Conservation (phyloP, 2,797 vertebrate species). For the Ptychobarbus kaznakovi region DNA sequence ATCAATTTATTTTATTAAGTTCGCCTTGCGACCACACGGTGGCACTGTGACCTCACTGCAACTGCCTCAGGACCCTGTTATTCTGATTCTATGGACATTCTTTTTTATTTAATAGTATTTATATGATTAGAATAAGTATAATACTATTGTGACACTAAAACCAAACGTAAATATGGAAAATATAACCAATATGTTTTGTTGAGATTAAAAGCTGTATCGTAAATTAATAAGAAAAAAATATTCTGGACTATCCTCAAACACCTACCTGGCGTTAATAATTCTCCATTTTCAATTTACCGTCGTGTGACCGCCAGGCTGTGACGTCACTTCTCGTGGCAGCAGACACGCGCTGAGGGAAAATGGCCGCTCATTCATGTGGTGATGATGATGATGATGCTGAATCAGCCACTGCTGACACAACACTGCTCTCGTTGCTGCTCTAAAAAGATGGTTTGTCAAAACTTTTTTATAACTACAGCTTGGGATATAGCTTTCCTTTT, state of each 20-base stretch:
- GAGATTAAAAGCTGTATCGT: neutral
- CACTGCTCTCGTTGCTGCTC: neutral
- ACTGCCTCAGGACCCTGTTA: neutral
- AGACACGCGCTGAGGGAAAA: slow-evolving; percentile 66
- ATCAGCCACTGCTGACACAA: slow-evolving; percentile 57
- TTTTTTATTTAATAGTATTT: neutral
- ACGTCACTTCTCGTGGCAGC: slow-evolving; percentile 27
- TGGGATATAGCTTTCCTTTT: neutral
- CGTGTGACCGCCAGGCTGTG: neutral
- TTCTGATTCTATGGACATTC: neutral
- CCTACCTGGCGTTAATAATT: neutral
- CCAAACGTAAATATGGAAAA: neutral
- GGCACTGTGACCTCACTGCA: slow-evolving; percentile 2
- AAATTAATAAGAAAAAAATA: too few species aligned
- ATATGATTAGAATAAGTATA: neutral
- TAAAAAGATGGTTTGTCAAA: neutral
- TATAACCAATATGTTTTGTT: neutral
- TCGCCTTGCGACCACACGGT: neutral
- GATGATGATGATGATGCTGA: slow-evolving; percentile 71
- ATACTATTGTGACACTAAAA: neutral
- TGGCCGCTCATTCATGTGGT: slow-evolving; percentile 69
- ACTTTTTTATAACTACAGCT: neutral
- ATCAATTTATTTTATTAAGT: neutral
- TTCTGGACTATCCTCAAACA: neutral
- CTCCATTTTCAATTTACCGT: neutral